A percentile compares a stretch with the other conserved stretches of the same genome.
These are phyloP conservation scores for Dinocampus coccinellae DNA, from an alignment of 2,888 invertebrate genomes.

Conservation along the genomic window DNA sequence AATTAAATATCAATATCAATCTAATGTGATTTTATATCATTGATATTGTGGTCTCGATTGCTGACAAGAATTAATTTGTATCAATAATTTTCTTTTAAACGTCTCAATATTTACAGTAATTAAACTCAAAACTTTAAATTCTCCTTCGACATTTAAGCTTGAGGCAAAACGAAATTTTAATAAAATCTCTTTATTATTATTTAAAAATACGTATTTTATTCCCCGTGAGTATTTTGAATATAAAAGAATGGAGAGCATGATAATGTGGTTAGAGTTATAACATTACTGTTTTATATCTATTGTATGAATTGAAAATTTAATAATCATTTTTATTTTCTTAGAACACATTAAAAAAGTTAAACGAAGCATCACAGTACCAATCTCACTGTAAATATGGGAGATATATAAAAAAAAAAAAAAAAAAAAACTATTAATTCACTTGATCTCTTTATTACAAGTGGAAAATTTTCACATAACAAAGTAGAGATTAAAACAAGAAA, in stretches of 20 bases:
- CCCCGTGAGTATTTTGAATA: background rate
- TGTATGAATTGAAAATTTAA: background rate
- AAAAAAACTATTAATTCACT: background rate
- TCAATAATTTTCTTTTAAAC: background rate
- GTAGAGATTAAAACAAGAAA: background rate
- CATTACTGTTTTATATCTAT: background rate
- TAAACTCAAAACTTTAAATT: background rate
- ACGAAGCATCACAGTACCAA: background rate
- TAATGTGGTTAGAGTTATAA: background rate
- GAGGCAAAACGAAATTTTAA: too few relatives aligned
- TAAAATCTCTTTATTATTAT: too few relatives aligned
- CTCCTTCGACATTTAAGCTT: too few relatives aligned
- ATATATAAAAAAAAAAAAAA: too few relatives aligned
- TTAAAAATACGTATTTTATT: background rate
- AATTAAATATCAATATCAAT: background rate
- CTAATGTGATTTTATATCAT: background rate
- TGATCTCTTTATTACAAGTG: background rate
- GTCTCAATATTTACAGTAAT: background rate
- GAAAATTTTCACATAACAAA: background rate
- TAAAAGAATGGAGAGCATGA: background rate
- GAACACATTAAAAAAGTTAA: background rate
- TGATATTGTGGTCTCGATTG: background rate
- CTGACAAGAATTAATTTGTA: background rate
- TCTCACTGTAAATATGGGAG: background rate
- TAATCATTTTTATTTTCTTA: background rate